phyloP scores from a whole-genome alignment of 2,888 invertebrate species.

The Galerucella nymphaeae region DNA sequence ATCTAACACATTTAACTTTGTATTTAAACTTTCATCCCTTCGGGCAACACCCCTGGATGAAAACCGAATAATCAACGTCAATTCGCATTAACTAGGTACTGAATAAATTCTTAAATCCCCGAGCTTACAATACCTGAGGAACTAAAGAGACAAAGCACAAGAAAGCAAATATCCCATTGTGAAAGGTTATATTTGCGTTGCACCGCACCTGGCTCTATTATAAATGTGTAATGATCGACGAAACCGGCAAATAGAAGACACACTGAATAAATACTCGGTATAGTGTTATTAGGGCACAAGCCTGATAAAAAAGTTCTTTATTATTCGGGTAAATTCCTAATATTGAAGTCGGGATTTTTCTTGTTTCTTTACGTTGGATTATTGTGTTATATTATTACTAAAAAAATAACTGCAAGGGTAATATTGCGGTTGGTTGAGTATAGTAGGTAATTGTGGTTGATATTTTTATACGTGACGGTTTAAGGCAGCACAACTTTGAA shows the following conservation, averaged over 20 bases:
- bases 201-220: slow-evolving; percentile 55
- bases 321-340: not conserved
- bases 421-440: not conserved
- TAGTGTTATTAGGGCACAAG: slow-evolving; percentile 6
- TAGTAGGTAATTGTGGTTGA: not conserved
- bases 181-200: slow-evolving; percentile 53
- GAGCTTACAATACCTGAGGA: slow-evolving; percentile 18
- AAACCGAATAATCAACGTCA: slow-evolving; percentile 48
- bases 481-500: too few relatives aligned
- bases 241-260: slow-evolving; percentile 38
- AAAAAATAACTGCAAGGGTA: not conserved
- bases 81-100: slow-evolving; percentile 47
- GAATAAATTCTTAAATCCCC: slow-evolving; percentile 16
- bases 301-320: slow-evolving; percentile 1
- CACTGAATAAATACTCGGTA: not conserved
- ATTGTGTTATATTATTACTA: not conserved
- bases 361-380: not conserved
- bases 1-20: not conserved
- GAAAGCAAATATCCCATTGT: slow-evolving; percentile 58
- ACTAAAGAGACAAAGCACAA: slow-evolving; percentile 46
- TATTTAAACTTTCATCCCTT: not conserved
- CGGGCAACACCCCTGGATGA: slow-evolving; percentile 16
- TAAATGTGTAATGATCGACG: slow-evolving; percentile 47
- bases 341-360: not conserved
- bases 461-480: not conserved